A percentile compares a stretch with the other conserved stretches of the same genome.
Evolutionary conservation across 2,113 vertebrate genomes (phyloP).

Genomic region (Cheirogaleus medius): DNA sequence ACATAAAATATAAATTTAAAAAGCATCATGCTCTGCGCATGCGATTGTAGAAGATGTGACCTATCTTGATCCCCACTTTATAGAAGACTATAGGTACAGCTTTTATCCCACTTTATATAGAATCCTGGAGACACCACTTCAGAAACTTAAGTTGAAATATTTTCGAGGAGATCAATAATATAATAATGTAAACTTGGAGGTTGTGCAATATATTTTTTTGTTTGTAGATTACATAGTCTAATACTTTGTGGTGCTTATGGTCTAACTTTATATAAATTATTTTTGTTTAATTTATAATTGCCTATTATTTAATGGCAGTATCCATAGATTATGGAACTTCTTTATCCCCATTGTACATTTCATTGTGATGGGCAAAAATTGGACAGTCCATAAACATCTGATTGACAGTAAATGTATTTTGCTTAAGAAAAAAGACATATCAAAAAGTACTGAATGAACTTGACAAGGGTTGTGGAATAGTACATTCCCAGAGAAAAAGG

Average conservation of each 20-base stretch:
- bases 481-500: background rate
- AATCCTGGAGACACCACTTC: background rate
- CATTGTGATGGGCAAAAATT: background rate
- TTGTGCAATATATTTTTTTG: background rate
- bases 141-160: background rate
- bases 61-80: background rate
- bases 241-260: background rate
- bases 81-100: rapidly evolving
- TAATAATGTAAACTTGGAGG: background rate
- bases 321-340: background rate
- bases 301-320: background rate
- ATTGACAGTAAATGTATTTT: background rate
- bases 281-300: background rate
- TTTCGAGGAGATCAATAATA: background rate
- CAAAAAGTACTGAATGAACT: background rate
- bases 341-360: background rate
- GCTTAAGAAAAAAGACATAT: background rate
- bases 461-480: background rate
- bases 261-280: background rate
- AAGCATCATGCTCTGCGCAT: background rate
- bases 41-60: background rate
- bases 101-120: background rate
- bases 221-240: background rate
- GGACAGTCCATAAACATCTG: background rate
- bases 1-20: background rate